Conservation (phyloP, 2,113 vertebrate genomes). For the Indri indri region DNA sequence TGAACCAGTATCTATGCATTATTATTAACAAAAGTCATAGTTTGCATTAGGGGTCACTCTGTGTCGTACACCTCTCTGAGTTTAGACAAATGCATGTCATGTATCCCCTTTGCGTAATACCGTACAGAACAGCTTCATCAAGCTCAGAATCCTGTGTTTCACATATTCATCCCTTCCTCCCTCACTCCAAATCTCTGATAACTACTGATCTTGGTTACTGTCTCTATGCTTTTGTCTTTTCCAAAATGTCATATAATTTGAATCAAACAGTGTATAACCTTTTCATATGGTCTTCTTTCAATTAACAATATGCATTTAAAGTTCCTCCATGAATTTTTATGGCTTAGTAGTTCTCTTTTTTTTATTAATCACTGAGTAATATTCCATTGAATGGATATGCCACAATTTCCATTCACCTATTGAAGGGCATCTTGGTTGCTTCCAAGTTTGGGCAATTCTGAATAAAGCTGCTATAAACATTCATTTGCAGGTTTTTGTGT, state of each 20-base stretch:
- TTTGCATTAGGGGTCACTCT: not conserved
- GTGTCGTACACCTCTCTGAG: not conserved
- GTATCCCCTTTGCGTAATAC: not conserved
- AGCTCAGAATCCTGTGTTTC: not conserved
- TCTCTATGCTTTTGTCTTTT: not conserved
- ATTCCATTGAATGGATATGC: not conserved
- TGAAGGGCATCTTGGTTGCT: constrained; percentile 2
- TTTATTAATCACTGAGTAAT: not conserved
- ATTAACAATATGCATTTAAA: not conserved
- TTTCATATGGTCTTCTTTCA: not conserved
- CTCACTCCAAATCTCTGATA: not conserved
- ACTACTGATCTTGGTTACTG: not conserved
- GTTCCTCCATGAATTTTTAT: not conserved
- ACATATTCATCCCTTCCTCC: not conserved
- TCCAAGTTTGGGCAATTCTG: not conserved
- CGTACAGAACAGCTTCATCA: not conserved
- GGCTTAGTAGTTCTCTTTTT: not conserved
- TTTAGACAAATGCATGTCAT: not conserved
- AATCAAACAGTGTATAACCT: not conserved
- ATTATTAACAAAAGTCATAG: not conserved
- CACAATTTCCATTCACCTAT: not conserved
- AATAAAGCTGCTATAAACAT: not conserved
- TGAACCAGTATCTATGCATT: not conserved
- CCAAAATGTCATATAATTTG: not conserved
- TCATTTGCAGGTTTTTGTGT: not conserved